phyloP scores from a whole-genome alignment of 2,888 invertebrate species.

The Tricholauxania praeusta region DNA sequence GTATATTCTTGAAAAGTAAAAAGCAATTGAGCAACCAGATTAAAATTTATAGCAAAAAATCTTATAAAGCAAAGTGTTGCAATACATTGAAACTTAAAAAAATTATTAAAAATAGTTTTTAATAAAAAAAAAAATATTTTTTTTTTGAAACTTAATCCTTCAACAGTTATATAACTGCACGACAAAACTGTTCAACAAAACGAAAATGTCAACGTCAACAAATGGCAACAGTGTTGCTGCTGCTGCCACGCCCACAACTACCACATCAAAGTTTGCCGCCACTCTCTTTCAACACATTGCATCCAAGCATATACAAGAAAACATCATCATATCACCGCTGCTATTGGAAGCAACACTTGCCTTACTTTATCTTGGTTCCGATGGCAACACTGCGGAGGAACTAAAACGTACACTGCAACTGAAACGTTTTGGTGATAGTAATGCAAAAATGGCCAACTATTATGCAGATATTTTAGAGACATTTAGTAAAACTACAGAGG shows the following conservation, averaged over 20 bases:
- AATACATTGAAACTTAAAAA: neutral
- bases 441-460: constrained; percentile 59
- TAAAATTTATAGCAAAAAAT: neutral
- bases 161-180: neutral
- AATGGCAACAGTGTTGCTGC: constrained; percentile 8
- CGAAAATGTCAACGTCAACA: neutral
- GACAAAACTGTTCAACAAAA: neutral
- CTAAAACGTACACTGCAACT: constrained; percentile 54
- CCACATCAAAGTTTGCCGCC: neutral
- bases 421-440: constrained; percentile 54
- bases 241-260: constrained; percentile 2
- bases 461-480: constrained; percentile 55
- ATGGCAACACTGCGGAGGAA: constrained; percentile 68
- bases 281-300: constrained; percentile 14
- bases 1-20: constrained; percentile 3
- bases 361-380: constrained; percentile 79
- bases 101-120: neutral
- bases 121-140: neutral
- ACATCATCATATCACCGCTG: constrained; percentile 61
- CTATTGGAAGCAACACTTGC: constrained; percentile 80
- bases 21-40: neutral
- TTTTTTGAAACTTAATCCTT: no score
- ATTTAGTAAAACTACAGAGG: constrained; percentile 28
- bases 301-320: constrained; percentile 45
- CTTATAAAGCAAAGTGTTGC: neutral